These are phyloP conservation scores for Platycercus adscitus DNA, from an alignment of 2,113 vertebrate genomes.

Conservation along the genomic window DNA sequence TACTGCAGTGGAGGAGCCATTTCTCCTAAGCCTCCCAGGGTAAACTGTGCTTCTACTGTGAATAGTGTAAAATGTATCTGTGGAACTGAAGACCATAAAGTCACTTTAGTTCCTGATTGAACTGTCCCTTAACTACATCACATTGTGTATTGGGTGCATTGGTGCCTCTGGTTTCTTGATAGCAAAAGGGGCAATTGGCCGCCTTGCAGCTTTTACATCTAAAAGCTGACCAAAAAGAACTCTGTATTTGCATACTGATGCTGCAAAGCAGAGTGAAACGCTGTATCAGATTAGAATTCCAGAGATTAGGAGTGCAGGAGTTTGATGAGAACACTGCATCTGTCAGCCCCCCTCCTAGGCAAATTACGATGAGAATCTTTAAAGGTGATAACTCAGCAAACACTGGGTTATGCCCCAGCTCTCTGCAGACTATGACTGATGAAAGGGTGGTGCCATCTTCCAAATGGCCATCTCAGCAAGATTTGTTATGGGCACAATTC, in stretches of 20 bases:
- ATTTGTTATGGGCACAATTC: not conserved
- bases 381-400: not conserved
- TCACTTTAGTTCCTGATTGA: not conserved
- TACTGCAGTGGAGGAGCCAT: conserved; percentile 80
- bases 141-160: not conserved
- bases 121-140: not conserved
- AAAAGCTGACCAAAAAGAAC: not conserved
- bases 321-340: not conserved
- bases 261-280: not conserved
- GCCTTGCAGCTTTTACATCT: not conserved
- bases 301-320: not conserved
- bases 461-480: not conserved
- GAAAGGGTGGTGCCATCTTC: not conserved
- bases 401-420: not conserved
- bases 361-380: not conserved
- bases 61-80: not conserved
- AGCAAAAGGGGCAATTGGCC: not conserved
- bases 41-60: not conserved
- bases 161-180: not conserved
- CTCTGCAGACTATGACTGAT: fast-evolving
- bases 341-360: not conserved
- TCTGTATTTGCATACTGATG: not conserved
- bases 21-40: conserved; percentile 70
- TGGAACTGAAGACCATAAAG: not conserved
- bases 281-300: not conserved